Evolutionary conservation across 2,888 invertebrate species (phyloP).

Genomic region (Oligia fasciuncula): DNA sequence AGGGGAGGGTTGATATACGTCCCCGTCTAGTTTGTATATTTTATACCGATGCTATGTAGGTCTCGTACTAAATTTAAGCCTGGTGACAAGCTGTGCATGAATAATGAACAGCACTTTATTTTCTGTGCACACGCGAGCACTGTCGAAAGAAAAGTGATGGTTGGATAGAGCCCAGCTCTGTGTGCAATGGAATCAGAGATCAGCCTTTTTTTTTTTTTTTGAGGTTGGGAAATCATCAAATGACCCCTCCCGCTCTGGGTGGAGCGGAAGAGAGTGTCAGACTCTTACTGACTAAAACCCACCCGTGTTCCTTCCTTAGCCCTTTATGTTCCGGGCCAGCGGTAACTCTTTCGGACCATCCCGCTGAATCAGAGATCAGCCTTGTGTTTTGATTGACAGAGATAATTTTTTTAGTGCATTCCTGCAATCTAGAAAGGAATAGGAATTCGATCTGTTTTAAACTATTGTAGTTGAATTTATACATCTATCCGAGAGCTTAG

Average conservation of each 20-base stretch:
- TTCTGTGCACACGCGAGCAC: slow-evolving; percentile 45
- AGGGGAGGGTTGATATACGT: slow-evolving; percentile 64
- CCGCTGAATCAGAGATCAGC: slow-evolving; percentile 9
- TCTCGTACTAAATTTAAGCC: slow-evolving; percentile 54
- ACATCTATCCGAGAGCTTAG: too few species aligned
- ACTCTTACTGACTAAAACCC: too few species aligned
- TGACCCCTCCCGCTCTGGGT: too few species aligned
- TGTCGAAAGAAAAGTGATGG: slow-evolving; percentile 28
- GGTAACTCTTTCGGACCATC: too few species aligned
- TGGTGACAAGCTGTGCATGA: slow-evolving; percentile 50
- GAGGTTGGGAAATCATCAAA: too few species aligned
- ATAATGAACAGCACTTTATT: slow-evolving; percentile 62
- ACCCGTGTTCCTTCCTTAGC: too few species aligned
- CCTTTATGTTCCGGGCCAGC: too few species aligned
- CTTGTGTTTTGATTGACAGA: slow-evolving; percentile 11
- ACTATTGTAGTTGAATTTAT: too few species aligned
- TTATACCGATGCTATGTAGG: slow-evolving; percentile 45
- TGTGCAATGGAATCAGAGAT: slow-evolving; percentile 1
- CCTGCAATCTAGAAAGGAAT: neutral
- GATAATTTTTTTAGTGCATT: neutral
- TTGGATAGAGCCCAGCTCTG: neutral
- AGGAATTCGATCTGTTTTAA: neutral
- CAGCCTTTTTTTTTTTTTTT: neutral
- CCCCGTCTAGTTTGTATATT: slow-evolving; percentile 59
- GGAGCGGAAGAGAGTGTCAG: too few species aligned